Evolutionary conservation across 2,888 invertebrate species (phyloP).

Genomic region (Erpobdella octoculata): DNA sequence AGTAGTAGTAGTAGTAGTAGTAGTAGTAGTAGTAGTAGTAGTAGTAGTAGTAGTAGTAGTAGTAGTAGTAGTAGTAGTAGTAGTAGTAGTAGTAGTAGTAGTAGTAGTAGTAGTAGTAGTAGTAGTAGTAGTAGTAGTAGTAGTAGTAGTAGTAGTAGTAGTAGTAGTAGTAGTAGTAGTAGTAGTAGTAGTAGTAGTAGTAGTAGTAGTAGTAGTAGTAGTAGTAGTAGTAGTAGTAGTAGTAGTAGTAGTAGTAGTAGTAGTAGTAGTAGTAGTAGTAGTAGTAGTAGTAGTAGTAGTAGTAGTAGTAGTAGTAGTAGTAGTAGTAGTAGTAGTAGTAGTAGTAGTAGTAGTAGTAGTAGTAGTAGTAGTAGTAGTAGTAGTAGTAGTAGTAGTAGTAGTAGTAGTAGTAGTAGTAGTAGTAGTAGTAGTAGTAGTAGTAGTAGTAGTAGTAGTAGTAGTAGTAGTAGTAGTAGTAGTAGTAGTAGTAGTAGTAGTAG

Average conservation of each 20-base stretch:
- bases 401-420: conserved; percentile 20
- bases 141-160: conserved; percentile 28
- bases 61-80: conserved; percentile 31
- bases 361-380: conserved; percentile 31
- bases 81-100: conserved; percentile 28
- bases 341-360: conserved; percentile 31
- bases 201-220: conserved; percentile 30
- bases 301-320: conserved; percentile 31
- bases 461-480: conserved; percentile 27
- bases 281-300: conserved; percentile 30
- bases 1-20: conserved; percentile 30
- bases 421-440: conserved; percentile 28
- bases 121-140: conserved; percentile 30
- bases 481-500: conserved; percentile 27
- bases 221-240: conserved; percentile 30
- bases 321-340: conserved; percentile 31
- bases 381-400: conserved; percentile 30
- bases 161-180: conserved; percentile 30
- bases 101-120: conserved; percentile 29
- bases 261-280: conserved; percentile 30
- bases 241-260: conserved; percentile 31
- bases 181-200: conserved; percentile 31
- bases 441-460: conserved; percentile 27
- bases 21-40: conserved; percentile 29
- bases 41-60: conserved; percentile 31